phyloP scores from a whole-genome alignment of 2,113 vertebrate species.

The Sceloporus undulatus region DNA sequence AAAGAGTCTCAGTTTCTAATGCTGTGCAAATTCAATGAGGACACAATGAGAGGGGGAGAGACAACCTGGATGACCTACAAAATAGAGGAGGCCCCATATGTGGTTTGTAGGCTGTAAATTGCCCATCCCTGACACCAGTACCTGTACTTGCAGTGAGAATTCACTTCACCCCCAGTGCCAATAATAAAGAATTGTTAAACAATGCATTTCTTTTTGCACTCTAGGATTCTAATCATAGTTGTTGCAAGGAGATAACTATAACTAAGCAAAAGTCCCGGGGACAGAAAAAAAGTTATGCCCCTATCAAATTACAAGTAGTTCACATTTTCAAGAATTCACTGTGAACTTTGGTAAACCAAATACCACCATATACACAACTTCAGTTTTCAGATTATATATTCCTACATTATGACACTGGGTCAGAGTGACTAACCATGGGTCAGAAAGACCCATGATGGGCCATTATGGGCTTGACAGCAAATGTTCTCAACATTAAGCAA shows the following conservation, averaged over 20 bases:
- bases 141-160: background rate
- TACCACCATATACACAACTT: background rate
- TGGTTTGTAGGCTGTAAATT: background rate
- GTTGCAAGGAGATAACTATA: background rate
- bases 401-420: background rate
- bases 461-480: background rate
- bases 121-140: background rate
- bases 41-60: no score
- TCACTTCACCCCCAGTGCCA: background rate
- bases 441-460: background rate
- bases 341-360: background rate
- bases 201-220: background rate
- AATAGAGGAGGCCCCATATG: no score
- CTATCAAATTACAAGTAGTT: background rate
- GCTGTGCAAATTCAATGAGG: no score
- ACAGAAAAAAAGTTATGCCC: background rate
- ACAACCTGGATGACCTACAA: no score
- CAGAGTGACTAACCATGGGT: background rate
- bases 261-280: background rate
- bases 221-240: background rate
- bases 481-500: background rate
- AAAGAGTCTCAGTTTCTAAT: no score
- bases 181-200: background rate
- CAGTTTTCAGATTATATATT: background rate
- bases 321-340: background rate